A percentile compares a stretch with the other conserved stretches of the same genome.
Conservation (phyloP, 30 jellyfish, hydroid and myxozoan species). For the Aurelia sp. region DNA sequence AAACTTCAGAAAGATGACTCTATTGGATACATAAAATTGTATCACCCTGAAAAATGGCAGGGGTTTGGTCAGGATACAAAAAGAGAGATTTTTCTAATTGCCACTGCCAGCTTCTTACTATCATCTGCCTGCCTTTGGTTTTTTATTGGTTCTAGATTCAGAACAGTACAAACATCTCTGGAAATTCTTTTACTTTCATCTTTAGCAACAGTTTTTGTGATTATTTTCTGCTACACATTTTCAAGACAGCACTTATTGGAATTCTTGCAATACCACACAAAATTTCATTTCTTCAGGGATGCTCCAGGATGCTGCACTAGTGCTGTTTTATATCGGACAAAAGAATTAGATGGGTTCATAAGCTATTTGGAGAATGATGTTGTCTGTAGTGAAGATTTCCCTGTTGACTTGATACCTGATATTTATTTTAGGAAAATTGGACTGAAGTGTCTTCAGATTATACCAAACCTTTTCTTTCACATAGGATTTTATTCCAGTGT, state of each 20-base stretch:
- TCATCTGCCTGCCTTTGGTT: not conserved
- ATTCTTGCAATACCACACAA: not conserved
- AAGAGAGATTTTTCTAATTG: constrained; percentile 8
- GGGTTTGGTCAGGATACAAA: constrained; percentile 57
- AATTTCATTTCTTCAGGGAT: constrained; percentile 9
- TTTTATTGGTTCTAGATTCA: not conserved
- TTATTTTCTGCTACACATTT: constrained; percentile 35
- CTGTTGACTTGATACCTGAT: constrained; percentile 31
- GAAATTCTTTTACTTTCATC: not conserved
- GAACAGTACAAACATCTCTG: not conserved
- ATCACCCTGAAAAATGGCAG: constrained; percentile 61
- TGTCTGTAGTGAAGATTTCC: constrained; percentile 1
- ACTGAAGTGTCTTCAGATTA: constrained; percentile 17
- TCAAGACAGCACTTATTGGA: constrained; percentile 55
- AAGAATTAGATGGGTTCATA: constrained; percentile 4
- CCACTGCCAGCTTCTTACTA: not conserved
- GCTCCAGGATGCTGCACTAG: constrained; percentile 52
- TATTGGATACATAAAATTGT: constrained; percentile 25
- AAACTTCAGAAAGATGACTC: constrained; percentile 19
- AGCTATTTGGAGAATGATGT: constrained; percentile 10
- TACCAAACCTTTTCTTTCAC: constrained; percentile 43
- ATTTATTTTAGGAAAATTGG: constrained; percentile 12
- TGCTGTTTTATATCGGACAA: constrained; percentile 38
- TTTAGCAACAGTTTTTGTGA: not conserved
- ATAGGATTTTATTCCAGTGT: constrained; percentile 39